Evolutionary conservation across 2,113 vertebrate genomes (phyloP), one percentile per base, ranked within the genome.

Genomic region (Oceanites oceanicus): DNA sequence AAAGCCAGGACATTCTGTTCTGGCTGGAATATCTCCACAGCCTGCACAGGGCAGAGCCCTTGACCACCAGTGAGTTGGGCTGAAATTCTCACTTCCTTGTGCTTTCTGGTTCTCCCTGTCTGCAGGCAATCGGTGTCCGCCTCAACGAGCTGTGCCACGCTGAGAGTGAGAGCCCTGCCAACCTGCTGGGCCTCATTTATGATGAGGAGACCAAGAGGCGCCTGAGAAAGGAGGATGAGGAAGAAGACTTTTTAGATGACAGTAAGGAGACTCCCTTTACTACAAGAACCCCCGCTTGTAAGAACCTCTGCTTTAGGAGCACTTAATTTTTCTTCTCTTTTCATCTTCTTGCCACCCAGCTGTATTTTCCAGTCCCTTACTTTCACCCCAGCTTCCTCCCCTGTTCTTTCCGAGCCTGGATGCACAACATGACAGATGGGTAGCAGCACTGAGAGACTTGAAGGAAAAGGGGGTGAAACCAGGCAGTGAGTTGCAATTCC

Each of bases 181-280:
- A 99, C 97, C 98, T 99, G 80, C 98, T 99, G 93, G 99, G 99
- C 55, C 99, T 99, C 95, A 99, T 99, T 92, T 99, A 99, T 49
- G 99, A 99, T 45, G 99, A 99, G 49, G 99, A 99, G 96, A 99
- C 99, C 91, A 99, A 99, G 95, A 98, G 99, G 47, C 98, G 98
- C 26, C 98, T 99, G 96, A 99, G 99, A 68, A 99, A 99, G 96
- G 99, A 99, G 94, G 99, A 99, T 85, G 99, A 99, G 97, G 99
- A 99, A 71, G 99, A 99, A 98, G 99, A 99, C 97, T 99, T 99
- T 98, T 98, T 99, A 98, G 99, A 99, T 98, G 99, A 99, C 98
- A 99, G 99, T 99, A 98, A 99, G 99, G 98, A 98, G 98, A 98
- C 97, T 98, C 98, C 98, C 98, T 98, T 98, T 98, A 98, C 98